Conservation (phyloP, 2,113 vertebrate species). For the Actenoides lindsayi region DNA sequence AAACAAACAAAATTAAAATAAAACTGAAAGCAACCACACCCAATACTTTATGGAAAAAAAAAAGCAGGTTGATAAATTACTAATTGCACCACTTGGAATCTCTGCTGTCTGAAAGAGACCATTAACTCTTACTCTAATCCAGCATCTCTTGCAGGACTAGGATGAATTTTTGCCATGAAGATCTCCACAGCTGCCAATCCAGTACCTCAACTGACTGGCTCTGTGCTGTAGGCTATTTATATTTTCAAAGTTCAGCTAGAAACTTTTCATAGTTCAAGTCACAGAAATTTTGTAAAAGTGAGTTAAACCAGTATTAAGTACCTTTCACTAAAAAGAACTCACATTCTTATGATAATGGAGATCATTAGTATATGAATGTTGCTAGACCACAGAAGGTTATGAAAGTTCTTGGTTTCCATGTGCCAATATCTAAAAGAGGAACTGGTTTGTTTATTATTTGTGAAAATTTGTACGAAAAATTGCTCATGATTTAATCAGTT, state of each 20-base stretch:
- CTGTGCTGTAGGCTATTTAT: neutral
- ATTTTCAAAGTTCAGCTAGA: neutral
- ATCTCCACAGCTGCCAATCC: neutral
- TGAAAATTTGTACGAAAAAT: neutral
- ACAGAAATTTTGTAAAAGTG: neutral
- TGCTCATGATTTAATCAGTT: neutral
- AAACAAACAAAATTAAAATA: neutral
- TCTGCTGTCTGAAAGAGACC: neutral
- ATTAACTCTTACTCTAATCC: neutral
- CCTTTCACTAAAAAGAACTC: neutral
- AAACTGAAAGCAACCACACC: neutral
- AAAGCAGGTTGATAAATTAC: neutral
- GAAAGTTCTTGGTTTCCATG: constrained; percentile 56
- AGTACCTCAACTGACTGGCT: neutral
- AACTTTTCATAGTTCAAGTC: neutral
- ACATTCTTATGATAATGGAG: neutral
- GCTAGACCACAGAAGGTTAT: constrained; percentile 42
- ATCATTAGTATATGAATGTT: neutral
- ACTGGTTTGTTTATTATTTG: constrained; percentile 40
- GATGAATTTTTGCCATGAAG: neutral
- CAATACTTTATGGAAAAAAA: neutral
- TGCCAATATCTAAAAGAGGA: constrained; percentile 62
- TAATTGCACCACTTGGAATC: neutral
- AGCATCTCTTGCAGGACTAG: neutral
- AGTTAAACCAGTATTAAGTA: neutral